Evolutionary conservation across 2,888 invertebrate species (phyloP), one percentile per base, ranked within the genome.

Genomic region (Marasmarcha lunaedactyla): DNA sequence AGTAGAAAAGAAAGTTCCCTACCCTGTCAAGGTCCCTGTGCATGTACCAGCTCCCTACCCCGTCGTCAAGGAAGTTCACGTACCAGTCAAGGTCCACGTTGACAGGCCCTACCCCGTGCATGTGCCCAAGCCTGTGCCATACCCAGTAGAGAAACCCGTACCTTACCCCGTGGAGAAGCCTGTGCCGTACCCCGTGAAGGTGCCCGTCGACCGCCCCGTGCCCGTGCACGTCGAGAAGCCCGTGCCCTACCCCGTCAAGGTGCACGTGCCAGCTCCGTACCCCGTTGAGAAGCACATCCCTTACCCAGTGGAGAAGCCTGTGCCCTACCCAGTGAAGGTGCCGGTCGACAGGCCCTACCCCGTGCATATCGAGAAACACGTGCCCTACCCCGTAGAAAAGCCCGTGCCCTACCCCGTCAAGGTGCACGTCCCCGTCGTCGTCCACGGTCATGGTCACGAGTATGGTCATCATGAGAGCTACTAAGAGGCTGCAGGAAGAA

Each of bases 241-340:
- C 40, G 71, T 81, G 34, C 77, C 72, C 15, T 81, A 84, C 66
- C 85, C 83, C 42, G 89, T 91, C 12, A 90, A 90, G 64, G 87
- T 90, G 7, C 89, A 85, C 35, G 86, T 88, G 36, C 87, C 89
- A 43, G 88, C 88, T 10, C 89, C 88, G 0, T 88, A 88, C 67
- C 86, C 85, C 52, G 87, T 86, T 14, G 85, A 85, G 59, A 86
- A 86, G 53, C 74, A 86, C 61, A 81, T 88, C 46, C 89, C 89
- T 1, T 87, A 88, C 61, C 89, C 89, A 9, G 87, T 88, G 0
- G 90, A 90, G 61, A 90, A 87, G 61, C 86, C 78, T 43, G 85
- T 90, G 26, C 89, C 87, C 14, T 85, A 85, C 55, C 90, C 90
- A 43, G 88, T 90, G 4, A 88, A 88, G 52, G 86, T 88, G 44